Evolutionary conservation across 2,888 invertebrate species (phyloP), one percentile per base, ranked within the genome.

Genomic region (Schizaphis graminum): DNA sequence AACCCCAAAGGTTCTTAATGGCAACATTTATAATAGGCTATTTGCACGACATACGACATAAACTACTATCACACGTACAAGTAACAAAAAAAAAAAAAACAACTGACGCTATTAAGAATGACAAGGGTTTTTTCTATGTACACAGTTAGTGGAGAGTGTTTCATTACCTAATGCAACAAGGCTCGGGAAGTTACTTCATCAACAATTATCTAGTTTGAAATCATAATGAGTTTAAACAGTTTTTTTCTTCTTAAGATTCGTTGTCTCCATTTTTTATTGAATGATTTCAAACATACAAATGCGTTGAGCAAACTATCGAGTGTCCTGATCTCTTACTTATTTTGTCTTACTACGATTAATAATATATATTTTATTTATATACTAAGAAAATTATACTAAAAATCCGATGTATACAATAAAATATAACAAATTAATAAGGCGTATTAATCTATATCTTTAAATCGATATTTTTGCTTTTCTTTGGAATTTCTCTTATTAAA

Each of bases 81-180:
- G 77, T 77, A 21, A 21, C n/a, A 35, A 16, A 77, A n/a, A n/a
- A 77, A 67, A n/a, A 77, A 47, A 77, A 77, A 49, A 84, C 49
- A 53, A 84, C 49, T 35, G 26, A 77, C 11, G 8, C 77, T 41
- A 91, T 53, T 84, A 53, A 35, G 91, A 91, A 91, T 10, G 53
- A 56, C 84, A 57, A 11, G 21, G n/a, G 57, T 57, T 44, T 26
- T 56, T 56, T 16, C 44, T 21, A 28, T 10, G n/a, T 44, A n/a
- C 5, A 35, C 35, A 77, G 56, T 57, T 56, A 57, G 77, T 21
- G 21, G 47, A 47, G 24, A 16, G n/a, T 85, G 56, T 85, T 91
- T 56, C 56, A 91, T 86, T 91, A 91, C 24, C 28, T 85, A 91
- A 91, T 91, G 91, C 28, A 56, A 0, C 28, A 41, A 0, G 56